Evolutionary conservation across 2,113 vertebrate species (phyloP), one percentile per base, ranked within the genome.

Genomic region (Tetraodon nigroviridis): DNA sequence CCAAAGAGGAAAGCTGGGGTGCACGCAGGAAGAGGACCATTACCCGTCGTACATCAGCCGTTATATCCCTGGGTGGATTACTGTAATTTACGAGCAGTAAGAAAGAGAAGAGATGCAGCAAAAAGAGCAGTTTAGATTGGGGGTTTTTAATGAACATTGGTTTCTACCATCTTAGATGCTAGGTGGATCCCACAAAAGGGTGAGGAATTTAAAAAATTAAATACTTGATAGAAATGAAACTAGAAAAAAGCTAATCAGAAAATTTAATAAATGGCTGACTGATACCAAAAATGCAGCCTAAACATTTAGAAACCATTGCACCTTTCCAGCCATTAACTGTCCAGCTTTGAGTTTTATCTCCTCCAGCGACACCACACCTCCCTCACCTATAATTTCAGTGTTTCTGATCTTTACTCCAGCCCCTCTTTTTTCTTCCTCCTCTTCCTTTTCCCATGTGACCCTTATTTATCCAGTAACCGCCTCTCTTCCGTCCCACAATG

Each of bases 401-500:
- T 37, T 37, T 12, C 7, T 1, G 11, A 37, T 37, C 32, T 37
- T 37, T 37, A 37, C 69, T 73, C 67, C 57, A 51, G 63, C 64
- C 56, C 51, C 64, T 57, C 41, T 68, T 41, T 63, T 42, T 55
- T 51, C 63, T 20, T 50, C 56, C 81, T 79, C 76, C 75, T 69
- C 55, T 79, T 77, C 65, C 76, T 77, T 78, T 80, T 79, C 78
- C 72, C 71, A 69, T 22, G 51, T 64, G 58, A 61, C 66, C 67
- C 20, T 53, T 21, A 19, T 46, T 69, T 71, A 86, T 88, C 83
- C 89, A 84, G 86, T 75, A 57, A 51, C 84, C 84, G 68, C 75
- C 75, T 84, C 80, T 55, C 87, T 91, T 92, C 88, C 89, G 89
- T 91, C 84, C 79, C 69, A 60, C 58, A 3, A 2, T 44, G 69